Percentiles rank a stretch among this genome's conserved stretches.
phyloP scores from a whole-genome alignment of 2,113 vertebrate genomes.

The Gallinago jamesoni region DNA sequence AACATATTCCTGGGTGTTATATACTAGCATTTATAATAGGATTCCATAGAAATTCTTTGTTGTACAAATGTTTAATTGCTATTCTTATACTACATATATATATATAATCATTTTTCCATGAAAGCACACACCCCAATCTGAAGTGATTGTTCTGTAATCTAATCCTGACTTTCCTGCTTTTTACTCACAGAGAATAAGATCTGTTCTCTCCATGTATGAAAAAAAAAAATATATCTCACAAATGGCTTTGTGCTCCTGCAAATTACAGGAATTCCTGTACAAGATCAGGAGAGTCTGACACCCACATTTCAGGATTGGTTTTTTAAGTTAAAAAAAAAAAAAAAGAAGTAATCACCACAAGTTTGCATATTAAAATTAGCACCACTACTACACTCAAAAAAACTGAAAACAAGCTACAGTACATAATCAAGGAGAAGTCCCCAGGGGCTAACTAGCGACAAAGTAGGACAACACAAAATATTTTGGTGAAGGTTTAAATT shows the following conservation, averaged over 20 bases:
- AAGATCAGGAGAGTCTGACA: background rate
- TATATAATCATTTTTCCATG: background rate
- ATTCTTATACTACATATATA: fast-evolving
- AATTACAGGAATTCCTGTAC: slow-evolving; percentile 58
- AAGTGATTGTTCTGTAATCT: background rate
- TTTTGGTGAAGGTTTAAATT: background rate
- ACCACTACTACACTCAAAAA: background rate
- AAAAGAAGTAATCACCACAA: background rate
- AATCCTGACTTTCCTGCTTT: slow-evolving; percentile 18
- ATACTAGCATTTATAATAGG: background rate
- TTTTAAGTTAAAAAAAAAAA: background rate
- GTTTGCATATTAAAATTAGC: background rate
- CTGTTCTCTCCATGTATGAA: background rate
- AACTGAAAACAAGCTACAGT: background rate
- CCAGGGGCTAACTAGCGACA: background rate
- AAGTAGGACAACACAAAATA: background rate
- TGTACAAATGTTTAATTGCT: background rate
- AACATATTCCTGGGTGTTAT: background rate
- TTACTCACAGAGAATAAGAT: background rate
- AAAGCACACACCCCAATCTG: background rate
- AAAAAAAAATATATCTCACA: background rate
- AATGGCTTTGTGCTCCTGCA: slow-evolving; percentile 9
- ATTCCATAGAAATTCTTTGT: background rate
- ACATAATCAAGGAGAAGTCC: background rate
- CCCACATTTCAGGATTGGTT: background rate